These are phyloP conservation scores for Smittia aterrima DNA, from an alignment of 2,888 invertebrate species.

Conservation along the genomic window DNA sequence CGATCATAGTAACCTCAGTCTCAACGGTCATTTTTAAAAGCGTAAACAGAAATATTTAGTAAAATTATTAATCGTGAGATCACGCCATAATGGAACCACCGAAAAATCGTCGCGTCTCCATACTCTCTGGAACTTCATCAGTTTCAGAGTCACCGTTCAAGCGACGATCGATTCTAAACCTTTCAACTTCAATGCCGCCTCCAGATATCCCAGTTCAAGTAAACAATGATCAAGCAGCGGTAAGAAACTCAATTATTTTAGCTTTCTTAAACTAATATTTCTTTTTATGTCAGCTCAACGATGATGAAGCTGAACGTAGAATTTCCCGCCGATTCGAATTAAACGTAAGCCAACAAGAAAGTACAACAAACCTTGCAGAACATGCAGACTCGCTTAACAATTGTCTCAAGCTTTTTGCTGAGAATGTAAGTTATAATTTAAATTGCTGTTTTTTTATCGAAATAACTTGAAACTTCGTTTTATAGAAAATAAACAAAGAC, in stretches of 20 bases:
- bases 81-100: neutral
- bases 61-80: no score
- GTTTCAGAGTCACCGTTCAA: neutral
- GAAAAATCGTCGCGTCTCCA: neutral
- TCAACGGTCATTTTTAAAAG: neutral
- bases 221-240: neutral
- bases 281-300: constrained; percentile 50
- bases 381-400: constrained; percentile 69
- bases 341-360: constrained; percentile 44
- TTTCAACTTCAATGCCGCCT: neutral
- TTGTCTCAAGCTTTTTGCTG: constrained; percentile 74
- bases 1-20: no score
- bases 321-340: constrained; percentile 51
- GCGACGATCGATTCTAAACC: constrained; percentile 13
- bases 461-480: constrained; percentile 31
- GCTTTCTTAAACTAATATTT: neutral
- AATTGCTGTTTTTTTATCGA: neutral
- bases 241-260: neutral
- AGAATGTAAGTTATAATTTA: constrained; percentile 64
- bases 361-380: constrained; percentile 46
- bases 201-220: neutral
- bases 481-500: constrained; percentile 79
- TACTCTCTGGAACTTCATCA: neutral
- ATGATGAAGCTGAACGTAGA: constrained; percentile 63
- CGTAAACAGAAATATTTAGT: neutral